Conservation (phyloP, 2,797 vertebrate species). For the Cyclura pinguis region DNA sequence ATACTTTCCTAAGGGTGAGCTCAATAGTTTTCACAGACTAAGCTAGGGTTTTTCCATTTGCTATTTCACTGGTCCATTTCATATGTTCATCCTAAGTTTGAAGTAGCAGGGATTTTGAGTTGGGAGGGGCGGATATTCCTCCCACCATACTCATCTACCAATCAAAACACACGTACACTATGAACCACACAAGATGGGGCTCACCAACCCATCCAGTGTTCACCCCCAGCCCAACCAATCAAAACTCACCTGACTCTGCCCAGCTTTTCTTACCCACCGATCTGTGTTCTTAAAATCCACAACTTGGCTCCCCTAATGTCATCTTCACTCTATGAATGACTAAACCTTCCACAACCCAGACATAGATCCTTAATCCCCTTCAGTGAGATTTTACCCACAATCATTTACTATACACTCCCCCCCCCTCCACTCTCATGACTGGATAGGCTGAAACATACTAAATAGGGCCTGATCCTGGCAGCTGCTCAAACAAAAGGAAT, state of each 20-base stretch:
- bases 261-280: not conserved
- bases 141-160: no score
- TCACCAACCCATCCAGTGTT: not conserved
- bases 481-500: slow-evolving; percentile 27
- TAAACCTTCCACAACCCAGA: slow-evolving; percentile 53
- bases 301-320: not conserved
- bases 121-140: not conserved
- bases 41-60: not conserved
- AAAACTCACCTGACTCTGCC: not conserved
- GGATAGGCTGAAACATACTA: slow-evolving; percentile 6
- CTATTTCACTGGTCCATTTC: not conserved
- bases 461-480: slow-evolving; percentile 51
- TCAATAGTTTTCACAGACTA: not conserved
- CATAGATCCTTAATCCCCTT: slow-evolving; percentile 64
- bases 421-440: slow-evolving; percentile 25
- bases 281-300: not conserved
- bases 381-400: slow-evolving; percentile 43
- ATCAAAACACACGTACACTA: no score
- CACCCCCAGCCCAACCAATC: not conserved
- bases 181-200: no score
- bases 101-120: not conserved
- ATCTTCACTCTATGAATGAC: slow-evolving; percentile 32
- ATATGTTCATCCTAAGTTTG: not conserved
- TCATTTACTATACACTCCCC: slow-evolving; percentile 49
- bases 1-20: not conserved